Conservation (phyloP, 53 echinoderm and acorn worm species). For the Paelopatides confundens region DNA sequence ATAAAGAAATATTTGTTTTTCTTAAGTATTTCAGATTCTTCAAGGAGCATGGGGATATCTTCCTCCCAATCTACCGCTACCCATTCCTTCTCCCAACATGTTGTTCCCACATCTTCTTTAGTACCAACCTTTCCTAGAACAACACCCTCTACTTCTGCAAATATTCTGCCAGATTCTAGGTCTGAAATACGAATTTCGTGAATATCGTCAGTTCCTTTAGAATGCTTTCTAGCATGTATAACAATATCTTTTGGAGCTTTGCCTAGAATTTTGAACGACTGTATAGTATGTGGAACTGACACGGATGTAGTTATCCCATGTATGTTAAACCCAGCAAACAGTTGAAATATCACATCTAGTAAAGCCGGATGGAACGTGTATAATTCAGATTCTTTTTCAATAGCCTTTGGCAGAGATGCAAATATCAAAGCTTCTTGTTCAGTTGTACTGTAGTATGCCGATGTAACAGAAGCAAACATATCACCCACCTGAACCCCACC, state of each 20-base stretch:
- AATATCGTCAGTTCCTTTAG: constrained; percentile 4
- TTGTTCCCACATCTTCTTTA: neutral
- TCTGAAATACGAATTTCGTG: constrained; percentile 62
- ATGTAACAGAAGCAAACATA: constrained; percentile 41
- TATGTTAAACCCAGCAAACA: constrained; percentile 11
- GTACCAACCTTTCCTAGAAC: constrained; percentile 24
- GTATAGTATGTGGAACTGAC: constrained; percentile 56
- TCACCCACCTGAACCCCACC: constrained; percentile 67
- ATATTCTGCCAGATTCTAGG: constrained; percentile 48
- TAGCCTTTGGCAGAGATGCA: constrained; percentile 48
- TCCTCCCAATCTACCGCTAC: neutral
- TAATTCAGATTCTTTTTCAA: constrained; percentile 52
- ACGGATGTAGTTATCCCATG: neutral
- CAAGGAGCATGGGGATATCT: too few species aligned
- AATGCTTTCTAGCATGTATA: constrained; percentile 2
- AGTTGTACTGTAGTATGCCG: neutral
- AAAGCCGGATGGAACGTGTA: constrained; percentile 76
- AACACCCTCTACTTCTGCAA: constrained; percentile 32
- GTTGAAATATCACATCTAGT: constrained; percentile 66
- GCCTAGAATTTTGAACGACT: constrained; percentile 1
- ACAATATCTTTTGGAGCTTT: constrained; percentile 28
- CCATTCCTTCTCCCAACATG: neutral
- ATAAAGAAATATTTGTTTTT: neutral
- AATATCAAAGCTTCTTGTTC: constrained; percentile 43
- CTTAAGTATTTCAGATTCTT: neutral